Conservation (phyloP, 2,888 invertebrate species). For the Drosophila helvetica region DNA sequence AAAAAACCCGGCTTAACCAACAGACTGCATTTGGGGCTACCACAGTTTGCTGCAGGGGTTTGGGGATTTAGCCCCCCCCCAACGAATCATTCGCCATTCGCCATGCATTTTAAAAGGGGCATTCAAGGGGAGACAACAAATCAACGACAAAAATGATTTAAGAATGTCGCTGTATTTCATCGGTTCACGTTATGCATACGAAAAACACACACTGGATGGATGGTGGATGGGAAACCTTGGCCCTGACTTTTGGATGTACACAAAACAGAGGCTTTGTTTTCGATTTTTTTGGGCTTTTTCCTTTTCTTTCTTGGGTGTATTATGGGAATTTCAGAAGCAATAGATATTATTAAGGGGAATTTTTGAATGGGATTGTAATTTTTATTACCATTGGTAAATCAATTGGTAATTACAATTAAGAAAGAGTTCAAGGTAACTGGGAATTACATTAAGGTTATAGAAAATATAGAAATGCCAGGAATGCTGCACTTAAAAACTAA, state of each 20-base stretch:
- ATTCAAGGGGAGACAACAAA: constrained; percentile 10
- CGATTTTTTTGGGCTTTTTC: constrained; percentile 8
- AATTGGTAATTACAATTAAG: not conserved
- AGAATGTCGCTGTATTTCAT: constrained; percentile 45
- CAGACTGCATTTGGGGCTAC: not conserved
- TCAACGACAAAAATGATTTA: constrained; percentile 39
- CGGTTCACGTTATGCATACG: constrained; percentile 41
- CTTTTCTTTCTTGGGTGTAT: not conserved
- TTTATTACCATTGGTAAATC: not conserved
- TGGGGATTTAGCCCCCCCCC: not conserved
- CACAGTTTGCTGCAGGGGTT: not conserved
- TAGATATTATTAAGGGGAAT: not conserved
- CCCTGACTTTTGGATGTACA: constrained; percentile 54
- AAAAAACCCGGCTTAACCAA: not conserved
- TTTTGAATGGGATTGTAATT: not conserved
- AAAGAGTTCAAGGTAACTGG: not conserved
- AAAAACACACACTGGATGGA: constrained; percentile 26
- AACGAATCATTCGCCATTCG: not conserved
- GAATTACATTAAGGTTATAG: no score
- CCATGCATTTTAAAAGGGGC: constrained; percentile 41
- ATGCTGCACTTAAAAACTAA: no score
- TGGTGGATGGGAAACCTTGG: constrained; percentile 49
- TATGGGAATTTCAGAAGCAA: not conserved
- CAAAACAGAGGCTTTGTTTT: constrained; percentile 40
- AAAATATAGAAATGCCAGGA: no score